Evolutionary conservation across 2,113 vertebrate species (phyloP), one percentile per base, ranked within the genome.

Genomic region (Aspidoscelis tigris): DNA sequence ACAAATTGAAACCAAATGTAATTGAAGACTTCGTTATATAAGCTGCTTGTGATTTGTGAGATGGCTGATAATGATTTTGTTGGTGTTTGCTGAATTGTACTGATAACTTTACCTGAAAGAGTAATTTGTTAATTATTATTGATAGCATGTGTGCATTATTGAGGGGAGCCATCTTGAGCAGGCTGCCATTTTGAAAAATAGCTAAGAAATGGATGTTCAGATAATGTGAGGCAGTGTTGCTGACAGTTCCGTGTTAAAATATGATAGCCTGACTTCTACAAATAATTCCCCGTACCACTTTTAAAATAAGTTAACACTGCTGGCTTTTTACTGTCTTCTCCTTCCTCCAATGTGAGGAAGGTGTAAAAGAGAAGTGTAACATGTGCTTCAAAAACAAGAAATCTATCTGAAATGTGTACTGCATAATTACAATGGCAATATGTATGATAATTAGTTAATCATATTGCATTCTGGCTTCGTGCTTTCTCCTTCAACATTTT

Each of bases 391-490:
- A 26, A 81, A 81, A 33, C 71, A 75, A 16, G 9, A 65, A 41
- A 8, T 66, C 43, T 64, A 26, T 61, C 58, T 65, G 2, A 12
- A 66, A 8, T 66, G n/a, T 73, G 69, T 44, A 0, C 5, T 9
- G 22, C 66, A 0, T 4, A 26, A 82, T 22, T 39, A 26, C 80
- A 70, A 1, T 39, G 73, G 14, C 44, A 4, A 22, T 33, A 58
- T 76, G 72, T 85, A 39, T 0, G 58, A n/a, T 61, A 78, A 72
- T 65, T 73, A 77, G 58, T 82, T 76, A 70, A 26, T 66, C 65
- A 33, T 72, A 76, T 74, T 20, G 39, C 26, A 71, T 43, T 76
- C 44, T 75, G 58, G 14, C 58, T 61, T 61, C 58, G 18, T 61
- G 14, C 18, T 24, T 22, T 75, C 41, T 75, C 69, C 83, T 61